These are phyloP conservation scores for Drosophila acutilabella DNA, from an alignment of 2,888 invertebrate species.

Conservation along the genomic window DNA sequence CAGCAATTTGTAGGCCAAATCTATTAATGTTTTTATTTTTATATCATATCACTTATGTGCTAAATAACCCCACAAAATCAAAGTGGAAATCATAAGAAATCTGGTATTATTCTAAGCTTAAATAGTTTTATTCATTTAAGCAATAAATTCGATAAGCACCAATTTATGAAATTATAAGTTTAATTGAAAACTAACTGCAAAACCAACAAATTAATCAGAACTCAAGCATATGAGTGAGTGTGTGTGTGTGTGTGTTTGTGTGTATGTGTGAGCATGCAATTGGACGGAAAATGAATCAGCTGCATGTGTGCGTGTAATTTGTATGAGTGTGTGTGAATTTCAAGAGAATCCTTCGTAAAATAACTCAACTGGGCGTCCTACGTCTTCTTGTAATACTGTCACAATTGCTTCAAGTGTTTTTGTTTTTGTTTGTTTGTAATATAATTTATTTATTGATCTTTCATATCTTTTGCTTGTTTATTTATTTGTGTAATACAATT, in stretches of 20 bases:
- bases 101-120: constrained; percentile 18
- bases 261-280: constrained; percentile 40
- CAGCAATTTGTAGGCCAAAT: constrained; percentile 75
- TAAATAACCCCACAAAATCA: constrained; percentile 38
- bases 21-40: constrained; percentile 13
- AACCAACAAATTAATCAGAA: constrained; percentile 17
- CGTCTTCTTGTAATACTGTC: constrained; percentile 22
- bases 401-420: constrained; percentile 14
- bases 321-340: constrained; percentile 1
- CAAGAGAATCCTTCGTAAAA: constrained; percentile 9
- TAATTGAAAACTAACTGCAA: constrained; percentile 13
- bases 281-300: constrained; percentile 71
- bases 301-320: constrained; percentile 16
- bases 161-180: constrained; percentile 66
- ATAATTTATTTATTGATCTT: constrained; percentile 16
- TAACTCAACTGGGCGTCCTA: constrained; percentile 4
- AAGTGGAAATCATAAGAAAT: constrained; percentile 11
- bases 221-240: constrained; percentile 12
- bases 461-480: constrained; percentile 37
- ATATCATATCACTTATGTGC: constrained; percentile 50
- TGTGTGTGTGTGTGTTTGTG: constrained; percentile 6
- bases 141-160: constrained; percentile 83
- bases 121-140: constrained; percentile 42
- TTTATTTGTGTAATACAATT: constrained; percentile 42
- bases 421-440: constrained; percentile 39